Conservation (phyloP, 2,888 invertebrate genomes). For the Hemaris fuciformis region DNA sequence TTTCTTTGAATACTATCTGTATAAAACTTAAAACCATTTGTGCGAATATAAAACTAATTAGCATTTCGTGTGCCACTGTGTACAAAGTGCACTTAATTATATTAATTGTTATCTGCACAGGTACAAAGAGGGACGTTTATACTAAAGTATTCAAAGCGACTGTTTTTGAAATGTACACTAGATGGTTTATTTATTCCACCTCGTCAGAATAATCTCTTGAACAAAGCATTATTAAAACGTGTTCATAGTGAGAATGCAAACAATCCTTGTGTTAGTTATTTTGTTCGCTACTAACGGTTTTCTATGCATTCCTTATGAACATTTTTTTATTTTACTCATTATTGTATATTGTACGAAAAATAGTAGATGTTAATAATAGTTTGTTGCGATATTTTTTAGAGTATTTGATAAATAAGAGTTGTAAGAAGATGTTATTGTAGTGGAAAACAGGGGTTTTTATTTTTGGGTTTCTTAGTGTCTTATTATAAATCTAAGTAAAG, state of each 20-base stretch:
- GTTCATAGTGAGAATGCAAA: constrained; percentile 36
- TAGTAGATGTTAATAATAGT: no score
- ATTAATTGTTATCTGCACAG: background rate
- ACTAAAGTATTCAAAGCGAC: constrained; percentile 6
- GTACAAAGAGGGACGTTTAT: background rate
- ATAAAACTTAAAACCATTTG: no score
- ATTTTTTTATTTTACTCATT: background rate
- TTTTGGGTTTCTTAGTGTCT: no score
- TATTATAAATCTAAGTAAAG: no score
- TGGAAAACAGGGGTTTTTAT: no score
- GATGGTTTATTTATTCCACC: constrained; percentile 35
- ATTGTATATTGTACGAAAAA: background rate
- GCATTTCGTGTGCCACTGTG: no score
- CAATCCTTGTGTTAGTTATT: constrained; percentile 36
- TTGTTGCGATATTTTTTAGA: no score
- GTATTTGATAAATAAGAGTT: no score
- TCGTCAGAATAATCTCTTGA: constrained; percentile 35
- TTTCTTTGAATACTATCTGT: no score
- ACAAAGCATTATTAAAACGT: constrained; percentile 46
- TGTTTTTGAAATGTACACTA: background rate
- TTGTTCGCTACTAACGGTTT: constrained; percentile 24
- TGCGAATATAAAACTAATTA: background rate
- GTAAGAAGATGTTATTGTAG: no score
- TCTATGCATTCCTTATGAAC: background rate
- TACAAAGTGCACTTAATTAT: background rate